phyloP scores from a whole-genome alignment of 2,797 vertebrate genomes.

The Cetoscarus ocellatus region DNA sequence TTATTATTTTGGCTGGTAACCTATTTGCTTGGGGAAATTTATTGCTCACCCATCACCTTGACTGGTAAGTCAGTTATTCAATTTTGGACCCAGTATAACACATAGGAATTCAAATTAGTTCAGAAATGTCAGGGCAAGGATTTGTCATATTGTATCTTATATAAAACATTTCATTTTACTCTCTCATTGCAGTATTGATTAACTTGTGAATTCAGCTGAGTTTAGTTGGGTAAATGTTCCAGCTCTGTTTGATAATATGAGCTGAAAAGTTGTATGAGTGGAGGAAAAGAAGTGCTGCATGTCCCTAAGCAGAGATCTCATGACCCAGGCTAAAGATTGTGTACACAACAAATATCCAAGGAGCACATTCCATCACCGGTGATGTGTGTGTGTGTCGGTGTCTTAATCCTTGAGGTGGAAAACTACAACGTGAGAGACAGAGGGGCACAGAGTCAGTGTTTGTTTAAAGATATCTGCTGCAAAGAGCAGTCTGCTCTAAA shows the following conservation, averaged over 20 bases:
- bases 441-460: slow-evolving; percentile 29
- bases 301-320: slow-evolving; percentile 47
- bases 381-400: slow-evolving; percentile 23
- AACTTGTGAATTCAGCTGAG: not conserved
- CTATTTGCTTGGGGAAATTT: no score
- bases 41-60: no score
- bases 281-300: slow-evolving; percentile 37
- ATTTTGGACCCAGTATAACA: no score
- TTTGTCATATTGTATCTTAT: no score
- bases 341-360: slow-evolving; percentile 76
- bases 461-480: slow-evolving; percentile 44
- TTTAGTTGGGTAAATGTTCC: not conserved
- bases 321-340: slow-evolving; percentile 63
- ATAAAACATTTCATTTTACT: no score
- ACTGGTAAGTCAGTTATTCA: no score
- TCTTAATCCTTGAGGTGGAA: slow-evolving; percentile 50
- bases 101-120: no score
- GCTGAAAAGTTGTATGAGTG: not conserved
- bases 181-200: no score
- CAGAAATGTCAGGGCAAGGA: no score
- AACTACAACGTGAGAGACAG: slow-evolving; percentile 35
- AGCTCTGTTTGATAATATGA: not conserved
- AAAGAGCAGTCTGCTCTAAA: slow-evolving; percentile 30
- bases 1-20: no score
- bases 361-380: slow-evolving; percentile 55